Evolutionary conservation across 1,140 invertebrate genomes (phyloP), one percentile per base, ranked within the genome.

Genomic region (Halotydeus destructor): DNA sequence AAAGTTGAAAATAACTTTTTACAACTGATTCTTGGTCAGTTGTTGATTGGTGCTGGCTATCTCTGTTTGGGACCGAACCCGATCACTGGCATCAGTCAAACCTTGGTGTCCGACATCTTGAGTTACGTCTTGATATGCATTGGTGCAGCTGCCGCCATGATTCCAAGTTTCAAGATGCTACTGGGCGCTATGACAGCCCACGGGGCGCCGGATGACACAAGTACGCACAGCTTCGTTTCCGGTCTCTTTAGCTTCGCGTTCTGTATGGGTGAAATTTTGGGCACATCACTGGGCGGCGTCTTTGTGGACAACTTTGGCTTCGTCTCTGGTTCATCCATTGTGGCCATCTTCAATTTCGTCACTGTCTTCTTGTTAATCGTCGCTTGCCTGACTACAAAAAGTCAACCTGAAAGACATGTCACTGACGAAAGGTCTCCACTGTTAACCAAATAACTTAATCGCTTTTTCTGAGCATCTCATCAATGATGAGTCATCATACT

Each of bases 221-320:
- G 64, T 8, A 76, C 74, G 5, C 75, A 76, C 59, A 72, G 72
- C 50, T 60, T 74, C 0, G 72, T 77, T 43, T 73, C 73, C 1
- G 75, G 74, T 19, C 60, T 76, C 5, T 78, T 75, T 74, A 74
- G 73, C 6, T 73, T 71, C 41, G 69, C 72, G 52, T 78, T 76
- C 57, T 75, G 74, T 4, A 57, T 78, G 31, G 75, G 75, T 3
- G 75, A 77, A 57, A 71, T 76, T 14, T 61, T 74, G 23, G 75
- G 75, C 3, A 74, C 75, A 3, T 65, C 69, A 14, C 47, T 75
- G 4, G 74, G 74, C 22, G 74, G 74, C n/a, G 56, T 68, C 4
- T 50, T 77, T 1, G 56, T 72, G 2, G 62, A 76, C 49, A 55
- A 63, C 44, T 75, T 71, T 57, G 74, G 72, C 2, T 78, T 77